A percentile compares a stretch with the other conserved stretches of the same genome.
These are phyloP conservation scores for Tenebrio molitor DNA, from an alignment of 1,140 invertebrate species.

Conservation along the genomic window DNA sequence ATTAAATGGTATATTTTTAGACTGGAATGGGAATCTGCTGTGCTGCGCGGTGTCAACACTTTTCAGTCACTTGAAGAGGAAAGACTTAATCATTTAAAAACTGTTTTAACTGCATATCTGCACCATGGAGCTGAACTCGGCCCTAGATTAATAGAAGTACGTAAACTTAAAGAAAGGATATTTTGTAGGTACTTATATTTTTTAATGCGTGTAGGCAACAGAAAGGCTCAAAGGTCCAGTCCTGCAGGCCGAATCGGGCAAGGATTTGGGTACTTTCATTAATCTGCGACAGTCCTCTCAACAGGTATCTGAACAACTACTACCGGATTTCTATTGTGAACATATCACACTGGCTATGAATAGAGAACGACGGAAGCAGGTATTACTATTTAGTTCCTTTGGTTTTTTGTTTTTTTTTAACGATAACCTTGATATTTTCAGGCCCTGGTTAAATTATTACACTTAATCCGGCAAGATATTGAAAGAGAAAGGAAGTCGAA, in stretches of 20 bases:
- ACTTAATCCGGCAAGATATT: conserved; percentile 86
- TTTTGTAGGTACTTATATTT: no score
- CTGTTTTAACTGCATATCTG: conserved; percentile 83
- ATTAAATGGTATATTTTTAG: no score
- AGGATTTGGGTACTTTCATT: conserved; percentile 79
- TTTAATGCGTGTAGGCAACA: conserved; percentile 75
- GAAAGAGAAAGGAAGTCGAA: conserved; percentile 88
- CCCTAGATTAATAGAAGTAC: conserved; percentile 76
- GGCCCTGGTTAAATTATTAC: conserved; percentile 84
- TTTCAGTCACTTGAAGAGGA: conserved; percentile 92
- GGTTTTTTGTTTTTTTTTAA: conserved; percentile 37
- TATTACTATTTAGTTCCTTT: conserved; percentile 59
- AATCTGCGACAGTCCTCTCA: conserved; percentile 72
- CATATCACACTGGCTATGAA: conserved; percentile 95
- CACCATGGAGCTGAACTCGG: conserved; percentile 82
- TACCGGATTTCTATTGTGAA: conserved; percentile 96
- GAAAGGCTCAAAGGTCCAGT: conserved; percentile 80
- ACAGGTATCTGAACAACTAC: conserved; percentile 79
- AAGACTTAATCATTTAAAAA: conserved; percentile 84
- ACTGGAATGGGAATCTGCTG: conserved; percentile 92
- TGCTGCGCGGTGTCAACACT: conserved; percentile 83
- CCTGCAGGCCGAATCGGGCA: conserved; percentile 77
- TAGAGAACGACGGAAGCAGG: conserved; percentile 86
- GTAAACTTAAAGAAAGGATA: conserved; percentile 1
- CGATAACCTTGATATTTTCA: conserved; percentile 62